phyloP scores from a whole-genome alignment of 2,888 invertebrate species.

The Ectemnius continuus region DNA sequence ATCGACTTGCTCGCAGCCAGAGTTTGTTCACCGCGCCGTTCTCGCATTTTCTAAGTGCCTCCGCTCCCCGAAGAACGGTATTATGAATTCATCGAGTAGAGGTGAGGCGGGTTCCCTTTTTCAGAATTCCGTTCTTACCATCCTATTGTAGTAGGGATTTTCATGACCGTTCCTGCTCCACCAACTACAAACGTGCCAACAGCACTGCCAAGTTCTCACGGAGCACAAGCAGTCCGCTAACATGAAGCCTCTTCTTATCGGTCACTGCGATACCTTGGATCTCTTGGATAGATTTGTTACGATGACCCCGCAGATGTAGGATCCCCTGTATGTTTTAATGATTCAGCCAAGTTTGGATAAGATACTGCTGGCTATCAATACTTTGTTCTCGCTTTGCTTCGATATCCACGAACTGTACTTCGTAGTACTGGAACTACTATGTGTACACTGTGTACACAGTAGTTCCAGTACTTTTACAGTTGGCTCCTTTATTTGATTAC shows the following conservation, averaged over 20 bases:
- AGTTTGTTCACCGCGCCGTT: slow-evolving; percentile 30
- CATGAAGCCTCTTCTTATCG: slow-evolving; percentile 26
- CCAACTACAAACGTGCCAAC: slow-evolving; percentile 11
- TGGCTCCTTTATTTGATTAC: not conserved
- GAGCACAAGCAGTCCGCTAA: slow-evolving; percentile 4
- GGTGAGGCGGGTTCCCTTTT: slow-evolving; percentile 31
- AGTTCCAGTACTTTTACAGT: not conserved
- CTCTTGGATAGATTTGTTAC: slow-evolving; percentile 37
- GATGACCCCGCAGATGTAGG: slow-evolving; percentile 27
- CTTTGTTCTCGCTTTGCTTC: slow-evolving; percentile 26
- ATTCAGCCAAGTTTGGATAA: slow-evolving; percentile 28
- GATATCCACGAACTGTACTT: not conserved
- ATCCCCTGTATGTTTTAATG: slow-evolving; percentile 20
- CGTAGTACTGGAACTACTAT: too few species aligned
- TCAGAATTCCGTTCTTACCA: slow-evolving; percentile 14
- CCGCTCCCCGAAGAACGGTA: slow-evolving; percentile 9
- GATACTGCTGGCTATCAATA: slow-evolving; percentile 33
- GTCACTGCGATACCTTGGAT: slow-evolving; percentile 22
- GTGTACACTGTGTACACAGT: not conserved
- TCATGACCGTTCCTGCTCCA: not conserved
- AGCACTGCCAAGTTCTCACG: slow-evolving; percentile 20
- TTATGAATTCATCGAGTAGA: slow-evolving; percentile 27
- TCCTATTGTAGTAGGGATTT: slow-evolving; percentile 29
- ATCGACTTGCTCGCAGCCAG: slow-evolving; percentile 27
- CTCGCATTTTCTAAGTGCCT: slow-evolving; percentile 24